phyloP scores from a whole-genome alignment of 2,797 vertebrate species.

The Microctenopoma stevenorrisi region DNA sequence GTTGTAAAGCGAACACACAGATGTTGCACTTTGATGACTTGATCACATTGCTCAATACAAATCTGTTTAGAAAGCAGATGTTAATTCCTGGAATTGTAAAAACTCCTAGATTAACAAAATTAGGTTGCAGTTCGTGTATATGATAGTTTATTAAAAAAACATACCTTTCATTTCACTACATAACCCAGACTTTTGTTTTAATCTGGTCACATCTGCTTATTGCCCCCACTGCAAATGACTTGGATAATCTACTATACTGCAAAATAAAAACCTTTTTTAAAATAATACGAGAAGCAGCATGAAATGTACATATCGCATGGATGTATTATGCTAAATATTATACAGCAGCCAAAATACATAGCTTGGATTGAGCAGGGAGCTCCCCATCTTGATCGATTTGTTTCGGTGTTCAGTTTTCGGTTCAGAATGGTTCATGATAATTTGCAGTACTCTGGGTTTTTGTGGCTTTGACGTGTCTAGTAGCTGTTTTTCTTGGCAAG shows the following conservation, averaged over 20 bases:
- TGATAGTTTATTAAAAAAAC: background rate
- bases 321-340: background rate
- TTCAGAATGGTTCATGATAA: conserved; percentile 4
- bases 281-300: background rate
- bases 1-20: background rate
- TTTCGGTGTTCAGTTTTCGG: conserved; percentile 16
- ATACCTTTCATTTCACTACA: background rate
- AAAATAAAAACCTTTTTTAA: background rate
- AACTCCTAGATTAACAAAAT: background rate
- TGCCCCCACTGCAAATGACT: background rate
- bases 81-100: background rate
- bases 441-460: background rate
- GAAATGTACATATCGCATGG: background rate
- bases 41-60: background rate
- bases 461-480: background rate
- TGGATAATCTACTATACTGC: background rate
- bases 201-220: background rate
- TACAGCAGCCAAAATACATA: background rate
- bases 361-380: conserved; percentile 7
- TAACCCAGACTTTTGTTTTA: background rate
- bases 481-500: background rate
- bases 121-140: background rate
- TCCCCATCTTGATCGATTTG: background rate
- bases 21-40: conserved; percentile 1
- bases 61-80: background rate